Percentiles rank a stretch among this genome's conserved stretches.
phyloP scores from a whole-genome alignment of 2,888 invertebrate genomes.

The Apantesis nais region DNA sequence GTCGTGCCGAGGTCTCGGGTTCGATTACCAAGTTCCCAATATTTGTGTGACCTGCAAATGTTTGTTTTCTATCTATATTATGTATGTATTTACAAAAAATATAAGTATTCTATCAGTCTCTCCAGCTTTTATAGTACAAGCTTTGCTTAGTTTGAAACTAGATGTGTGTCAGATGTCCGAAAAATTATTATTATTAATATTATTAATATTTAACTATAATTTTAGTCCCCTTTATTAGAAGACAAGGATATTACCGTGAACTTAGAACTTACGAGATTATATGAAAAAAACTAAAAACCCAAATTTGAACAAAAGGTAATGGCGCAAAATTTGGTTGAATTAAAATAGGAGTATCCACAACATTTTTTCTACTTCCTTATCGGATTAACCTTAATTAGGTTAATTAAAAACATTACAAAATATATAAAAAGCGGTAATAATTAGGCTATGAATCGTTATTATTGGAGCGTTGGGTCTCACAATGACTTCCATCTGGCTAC shows the following conservation, averaged over 20 bases:
- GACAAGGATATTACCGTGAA: not conserved
- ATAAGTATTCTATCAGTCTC: too few species aligned
- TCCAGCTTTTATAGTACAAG: too few species aligned
- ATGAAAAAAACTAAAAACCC: not conserved
- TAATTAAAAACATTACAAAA: conserved; percentile 17
- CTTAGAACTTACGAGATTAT: too few species aligned
- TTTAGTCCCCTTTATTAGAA: not conserved
- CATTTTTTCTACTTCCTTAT: conserved; percentile 2
- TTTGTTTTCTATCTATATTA: too few species aligned
- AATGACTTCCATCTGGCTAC: conserved; percentile 39
- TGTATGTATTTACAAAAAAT: too few species aligned
- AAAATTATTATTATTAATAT: too few species aligned
- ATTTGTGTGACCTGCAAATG: too few species aligned
- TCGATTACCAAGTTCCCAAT: too few species aligned
- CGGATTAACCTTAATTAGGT: conserved; percentile 13
- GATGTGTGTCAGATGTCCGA: too few species aligned
- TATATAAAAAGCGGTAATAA: conserved; percentile 17
- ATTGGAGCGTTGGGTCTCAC: conserved; percentile 18
- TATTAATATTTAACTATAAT: too few species aligned
- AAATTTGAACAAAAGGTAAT: not conserved
- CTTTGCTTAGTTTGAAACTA: too few species aligned
- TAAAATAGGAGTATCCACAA: conserved; percentile 6
- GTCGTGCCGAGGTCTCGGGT: too few species aligned
- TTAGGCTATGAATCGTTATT: not conserved
- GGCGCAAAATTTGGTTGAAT: not conserved